Evolutionary conservation across 2,113 vertebrate species (phyloP).

Genomic region (Ammodytes marinus): DNA sequence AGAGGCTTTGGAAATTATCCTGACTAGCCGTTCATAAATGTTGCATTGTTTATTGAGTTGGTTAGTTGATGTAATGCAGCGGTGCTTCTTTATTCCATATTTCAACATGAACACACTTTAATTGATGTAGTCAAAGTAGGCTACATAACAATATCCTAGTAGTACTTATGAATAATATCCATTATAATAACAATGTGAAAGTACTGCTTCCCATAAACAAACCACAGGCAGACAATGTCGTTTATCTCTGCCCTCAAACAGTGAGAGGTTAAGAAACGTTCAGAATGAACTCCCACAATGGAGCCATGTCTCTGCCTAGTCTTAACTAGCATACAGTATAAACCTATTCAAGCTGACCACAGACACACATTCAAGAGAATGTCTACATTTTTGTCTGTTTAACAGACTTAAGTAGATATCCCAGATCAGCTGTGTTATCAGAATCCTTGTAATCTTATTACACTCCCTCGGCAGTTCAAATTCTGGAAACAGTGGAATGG

Average conservation of each 20-base stretch:
- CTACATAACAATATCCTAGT: no score
- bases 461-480: constrained; percentile 13
- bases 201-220: constrained; percentile 26
- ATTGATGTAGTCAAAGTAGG: no score
- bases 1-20: constrained; percentile 1
- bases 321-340: not conserved
- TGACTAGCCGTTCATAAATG: constrained; percentile 22
- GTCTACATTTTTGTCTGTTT: not conserved
- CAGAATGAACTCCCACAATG: not conserved
- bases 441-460: constrained; percentile 2
- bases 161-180: not conserved
- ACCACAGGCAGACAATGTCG: not conserved
- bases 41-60: constrained; percentile 34
- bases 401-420: not conserved
- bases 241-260: not conserved
- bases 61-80: not conserved
- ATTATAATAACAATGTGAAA: constrained; percentile 2
- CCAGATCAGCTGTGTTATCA: constrained; percentile 4
- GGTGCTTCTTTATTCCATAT: not conserved
- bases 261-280: constrained; percentile 12
- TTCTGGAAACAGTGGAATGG: not conserved
- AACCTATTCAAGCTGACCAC: not conserved
- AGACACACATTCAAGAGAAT: not conserved
- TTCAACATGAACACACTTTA: not conserved
- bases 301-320: not conserved